Conservation (phyloP, 2,797 vertebrate species). For the Malacoctenus gilli region DNA sequence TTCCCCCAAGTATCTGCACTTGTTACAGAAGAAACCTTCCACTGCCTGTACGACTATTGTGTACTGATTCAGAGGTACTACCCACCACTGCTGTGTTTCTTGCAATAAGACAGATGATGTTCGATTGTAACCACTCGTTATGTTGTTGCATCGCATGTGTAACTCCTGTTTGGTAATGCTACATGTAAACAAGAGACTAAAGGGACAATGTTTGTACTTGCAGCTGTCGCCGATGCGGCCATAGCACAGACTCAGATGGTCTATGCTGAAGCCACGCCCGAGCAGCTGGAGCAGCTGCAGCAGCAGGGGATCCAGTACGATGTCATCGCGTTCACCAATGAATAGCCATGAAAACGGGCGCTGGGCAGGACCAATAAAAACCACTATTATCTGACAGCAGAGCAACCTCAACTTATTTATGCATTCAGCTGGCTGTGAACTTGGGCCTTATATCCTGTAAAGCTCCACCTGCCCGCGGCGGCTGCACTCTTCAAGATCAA, state of each 20-base stretch:
- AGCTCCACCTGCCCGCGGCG: conserved; percentile 10
- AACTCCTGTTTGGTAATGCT: no score
- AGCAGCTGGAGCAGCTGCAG: conserved; percentile 92
- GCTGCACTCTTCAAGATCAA: conserved; percentile 40
- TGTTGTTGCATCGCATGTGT: no score
- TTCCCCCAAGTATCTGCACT: no score
- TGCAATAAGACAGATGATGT: no score
- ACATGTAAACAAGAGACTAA: no score
- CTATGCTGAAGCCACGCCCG: conserved; percentile 86
- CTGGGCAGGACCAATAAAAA: conserved; percentile 23
- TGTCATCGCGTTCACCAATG: conserved; percentile 90
- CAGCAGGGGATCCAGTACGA: conserved; percentile 93
- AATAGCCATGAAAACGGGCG: conserved; percentile 56
- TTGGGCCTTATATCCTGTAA: conserved; percentile 18
- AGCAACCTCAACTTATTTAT: conserved; percentile 55
- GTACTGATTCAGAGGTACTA: no score
- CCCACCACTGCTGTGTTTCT: no score
- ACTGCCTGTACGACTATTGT: no score
- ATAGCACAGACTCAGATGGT: conserved; percentile 90
- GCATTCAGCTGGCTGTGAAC: conserved; percentile 53
- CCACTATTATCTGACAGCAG: conserved; percentile 40
- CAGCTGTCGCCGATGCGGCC: conserved; percentile 91
- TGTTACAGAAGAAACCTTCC: no score
- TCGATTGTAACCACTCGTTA: no score
- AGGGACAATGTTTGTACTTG: conserved; percentile 31